Conservation (phyloP, 2,888 invertebrate species). For the Campoplex capitator region DNA sequence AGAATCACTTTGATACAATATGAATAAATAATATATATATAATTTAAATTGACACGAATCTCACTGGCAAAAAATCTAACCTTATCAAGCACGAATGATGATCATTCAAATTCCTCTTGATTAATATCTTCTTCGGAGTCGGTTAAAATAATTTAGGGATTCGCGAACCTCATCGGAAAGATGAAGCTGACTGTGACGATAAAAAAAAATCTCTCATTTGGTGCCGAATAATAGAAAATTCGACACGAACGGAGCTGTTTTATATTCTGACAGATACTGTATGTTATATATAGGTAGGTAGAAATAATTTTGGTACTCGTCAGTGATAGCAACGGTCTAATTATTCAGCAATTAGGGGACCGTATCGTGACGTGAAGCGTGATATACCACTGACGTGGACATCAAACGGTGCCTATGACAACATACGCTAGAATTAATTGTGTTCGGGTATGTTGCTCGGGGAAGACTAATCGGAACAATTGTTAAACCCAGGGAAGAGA, state of each 20-base stretch:
- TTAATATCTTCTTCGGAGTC: neutral
- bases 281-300: neutral
- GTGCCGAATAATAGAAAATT: neutral
- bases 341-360: slow-evolving; percentile 60
- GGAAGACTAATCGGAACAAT: slow-evolving; percentile 44
- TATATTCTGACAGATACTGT: slow-evolving; percentile 12
- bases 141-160: neutral
- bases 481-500: slow-evolving; percentile 27
- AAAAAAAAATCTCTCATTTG: neutral
- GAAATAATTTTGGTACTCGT: slow-evolving; percentile 46
- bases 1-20: neutral
- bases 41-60: neutral
- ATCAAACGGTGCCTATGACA: slow-evolving; percentile 65
- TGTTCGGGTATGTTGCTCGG: slow-evolving; percentile 30
- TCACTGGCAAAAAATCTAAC: neutral
- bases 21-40: neutral
- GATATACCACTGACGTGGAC: slow-evolving; percentile 57
- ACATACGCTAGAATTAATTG: slow-evolving; percentile 49
- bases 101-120: neutral
- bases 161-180: no score
- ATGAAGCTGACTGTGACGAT: neutral
- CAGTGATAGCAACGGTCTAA: slow-evolving; percentile 34
- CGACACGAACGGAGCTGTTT: neutral
- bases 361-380: slow-evolving; percentile 48
- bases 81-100: neutral